Conservation (phyloP, 2,797 vertebrate genomes). For the Cossypha heuglini region DNA sequence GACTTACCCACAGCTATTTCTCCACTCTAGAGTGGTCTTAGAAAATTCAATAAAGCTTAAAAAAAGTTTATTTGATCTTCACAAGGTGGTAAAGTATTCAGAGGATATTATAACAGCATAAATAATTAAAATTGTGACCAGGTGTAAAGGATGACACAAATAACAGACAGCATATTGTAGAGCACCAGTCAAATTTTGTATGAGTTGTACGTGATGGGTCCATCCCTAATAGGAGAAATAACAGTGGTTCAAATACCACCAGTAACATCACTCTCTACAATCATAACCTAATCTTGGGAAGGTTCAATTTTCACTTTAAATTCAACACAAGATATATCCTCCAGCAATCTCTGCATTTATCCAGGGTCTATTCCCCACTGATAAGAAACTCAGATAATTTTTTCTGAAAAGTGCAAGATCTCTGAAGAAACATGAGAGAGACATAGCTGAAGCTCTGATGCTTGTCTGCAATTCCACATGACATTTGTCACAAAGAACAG, state of each 20-base stretch:
- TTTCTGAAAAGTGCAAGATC: background rate
- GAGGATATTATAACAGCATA: background rate
- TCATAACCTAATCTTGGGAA: background rate
- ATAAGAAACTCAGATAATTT: background rate
- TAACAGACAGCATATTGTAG: background rate
- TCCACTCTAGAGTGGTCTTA: background rate
- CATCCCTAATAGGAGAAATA: background rate
- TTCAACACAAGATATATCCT: background rate
- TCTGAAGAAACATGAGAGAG: background rate
- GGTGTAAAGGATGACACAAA: background rate
- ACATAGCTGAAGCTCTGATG: background rate
- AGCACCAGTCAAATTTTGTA: background rate
- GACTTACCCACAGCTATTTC: background rate
- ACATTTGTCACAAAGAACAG: background rate
- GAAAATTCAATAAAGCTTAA: background rate
- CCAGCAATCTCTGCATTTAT: background rate
- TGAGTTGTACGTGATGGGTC: fast-evolving
- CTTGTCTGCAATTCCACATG: background rate
- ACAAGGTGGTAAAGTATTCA: background rate
- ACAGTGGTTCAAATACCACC: background rate
- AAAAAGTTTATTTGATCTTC: background rate
- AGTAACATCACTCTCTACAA: background rate
- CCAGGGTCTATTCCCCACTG: background rate
- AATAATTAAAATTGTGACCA: background rate
- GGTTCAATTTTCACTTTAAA: slow-evolving; percentile 8